A percentile compares a stretch with the other conserved stretches of the same genome.
Evolutionary conservation across 2,797 vertebrate species (phyloP).

Genomic region (Acropternis orthonyx): DNA sequence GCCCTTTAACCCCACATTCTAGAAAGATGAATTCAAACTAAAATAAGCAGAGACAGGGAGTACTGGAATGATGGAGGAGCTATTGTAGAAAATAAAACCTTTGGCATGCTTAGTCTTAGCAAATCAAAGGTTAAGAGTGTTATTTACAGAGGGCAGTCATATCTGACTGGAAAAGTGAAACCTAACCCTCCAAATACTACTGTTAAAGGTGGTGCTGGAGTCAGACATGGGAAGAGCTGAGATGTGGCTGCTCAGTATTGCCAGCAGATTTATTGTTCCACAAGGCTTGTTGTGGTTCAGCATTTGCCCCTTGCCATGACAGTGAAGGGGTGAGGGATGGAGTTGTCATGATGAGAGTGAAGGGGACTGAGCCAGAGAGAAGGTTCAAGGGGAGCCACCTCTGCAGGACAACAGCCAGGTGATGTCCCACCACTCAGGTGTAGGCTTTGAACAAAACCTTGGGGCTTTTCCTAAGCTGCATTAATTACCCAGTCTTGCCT

Average conservation of each 20-base stretch:
- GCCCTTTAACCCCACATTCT: background rate
- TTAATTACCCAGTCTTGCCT: background rate
- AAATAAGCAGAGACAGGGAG: slow-evolving; percentile 33
- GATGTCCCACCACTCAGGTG: background rate
- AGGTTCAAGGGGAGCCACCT: background rate
- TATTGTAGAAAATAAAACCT: slow-evolving; percentile 16
- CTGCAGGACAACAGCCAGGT: background rate
- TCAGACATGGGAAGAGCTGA: background rate
- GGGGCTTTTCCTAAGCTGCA: background rate
- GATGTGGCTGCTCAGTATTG: background rate
- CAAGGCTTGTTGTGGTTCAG: background rate
- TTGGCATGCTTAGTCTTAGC: background rate
- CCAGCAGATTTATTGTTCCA: background rate
- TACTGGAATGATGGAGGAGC: background rate
- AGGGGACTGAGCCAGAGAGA: background rate
- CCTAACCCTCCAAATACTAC: background rate
- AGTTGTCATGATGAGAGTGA: fast-evolving
- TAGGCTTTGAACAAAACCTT: background rate
- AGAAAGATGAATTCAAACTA: slow-evolving; percentile 28
- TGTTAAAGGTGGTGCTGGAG: background rate
- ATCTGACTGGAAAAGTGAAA: background rate
- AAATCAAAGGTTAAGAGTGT: background rate
- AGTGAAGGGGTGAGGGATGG: background rate
- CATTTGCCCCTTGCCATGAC: background rate
- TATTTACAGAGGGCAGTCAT: background rate